phyloP scores from a whole-genome alignment of 1,140 invertebrate species.

The Caenorhabditis latens region DNA sequence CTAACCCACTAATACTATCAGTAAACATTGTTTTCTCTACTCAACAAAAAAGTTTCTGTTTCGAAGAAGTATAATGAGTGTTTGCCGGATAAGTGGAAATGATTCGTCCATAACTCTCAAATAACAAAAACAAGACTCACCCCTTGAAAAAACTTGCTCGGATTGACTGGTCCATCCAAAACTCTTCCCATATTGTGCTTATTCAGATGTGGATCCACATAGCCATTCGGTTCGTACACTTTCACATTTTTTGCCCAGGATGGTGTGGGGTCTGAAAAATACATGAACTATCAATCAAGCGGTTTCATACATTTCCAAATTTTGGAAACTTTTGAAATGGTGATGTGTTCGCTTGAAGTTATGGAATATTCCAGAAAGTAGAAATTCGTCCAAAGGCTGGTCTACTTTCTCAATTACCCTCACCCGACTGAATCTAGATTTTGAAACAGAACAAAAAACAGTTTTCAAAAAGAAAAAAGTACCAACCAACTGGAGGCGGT shows the following conservation, averaged over 20 bases:
- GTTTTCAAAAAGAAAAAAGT: not conserved
- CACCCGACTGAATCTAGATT: too few relatives aligned
- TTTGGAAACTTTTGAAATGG: not conserved
- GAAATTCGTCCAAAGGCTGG: too few relatives aligned
- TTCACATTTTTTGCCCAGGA: slow-evolving; percentile 58
- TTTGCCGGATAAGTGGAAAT: too few relatives aligned
- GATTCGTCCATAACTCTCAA: too few relatives aligned
- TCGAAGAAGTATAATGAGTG: too few relatives aligned
- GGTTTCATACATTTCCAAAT: slow-evolving; percentile 4
- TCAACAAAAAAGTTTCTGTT: too few relatives aligned
- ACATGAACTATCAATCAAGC: too few relatives aligned
- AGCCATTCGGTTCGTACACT: slow-evolving; percentile 54
- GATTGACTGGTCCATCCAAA: slow-evolving; percentile 56
- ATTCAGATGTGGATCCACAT: slow-evolving; percentile 44
- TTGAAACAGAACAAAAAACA: not conserved
- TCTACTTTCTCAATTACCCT: too few relatives aligned
- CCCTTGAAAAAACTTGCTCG: slow-evolving; percentile 60
- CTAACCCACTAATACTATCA: too few relatives aligned
- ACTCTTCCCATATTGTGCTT: slow-evolving; percentile 58
- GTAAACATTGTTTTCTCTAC: too few relatives aligned
- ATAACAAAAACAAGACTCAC: not conserved
- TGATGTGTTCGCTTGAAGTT: too few relatives aligned
- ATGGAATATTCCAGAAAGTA: too few relatives aligned
- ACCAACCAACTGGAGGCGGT: slow-evolving; percentile 18
- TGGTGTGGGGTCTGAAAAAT: slow-evolving; percentile 37